Evolutionary conservation across 1,140 invertebrate genomes (phyloP).

Genomic region (Andrena cerasifolii): DNA sequence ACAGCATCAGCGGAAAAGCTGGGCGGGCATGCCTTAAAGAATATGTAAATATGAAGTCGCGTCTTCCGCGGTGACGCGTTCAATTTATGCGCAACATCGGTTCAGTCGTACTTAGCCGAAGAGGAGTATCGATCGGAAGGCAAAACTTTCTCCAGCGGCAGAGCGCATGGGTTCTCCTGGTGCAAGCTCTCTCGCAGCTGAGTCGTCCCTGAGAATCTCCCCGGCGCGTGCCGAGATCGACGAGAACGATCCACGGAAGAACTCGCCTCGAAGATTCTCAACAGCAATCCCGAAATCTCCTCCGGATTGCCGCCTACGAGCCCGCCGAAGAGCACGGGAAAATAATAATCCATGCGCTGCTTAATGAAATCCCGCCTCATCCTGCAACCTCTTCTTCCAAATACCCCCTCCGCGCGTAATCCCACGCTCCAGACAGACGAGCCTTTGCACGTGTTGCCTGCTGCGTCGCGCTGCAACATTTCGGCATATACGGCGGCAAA

Average conservation of each 20-base stretch:
- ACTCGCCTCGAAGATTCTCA: neutral
- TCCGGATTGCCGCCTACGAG: neutral
- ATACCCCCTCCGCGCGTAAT: conserved; percentile 15
- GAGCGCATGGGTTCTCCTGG: neutral
- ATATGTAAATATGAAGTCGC: conserved; percentile 9
- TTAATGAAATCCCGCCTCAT: conserved; percentile 7
- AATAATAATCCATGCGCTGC: neutral
- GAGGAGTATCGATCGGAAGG: neutral
- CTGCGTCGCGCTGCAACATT: conserved; percentile 4
- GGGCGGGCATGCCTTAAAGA: neutral
- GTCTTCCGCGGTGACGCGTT: neutral
- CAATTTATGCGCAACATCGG: neutral
- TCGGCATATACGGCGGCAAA: neutral
- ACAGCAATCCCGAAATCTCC: neutral
- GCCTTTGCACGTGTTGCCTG: conserved; percentile 9
- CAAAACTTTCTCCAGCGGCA: neutral
- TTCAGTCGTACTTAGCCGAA: neutral
- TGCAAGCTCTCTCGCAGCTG: neutral
- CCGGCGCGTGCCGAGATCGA: neutral
- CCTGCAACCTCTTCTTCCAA: neutral
- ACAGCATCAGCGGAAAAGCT: neutral
- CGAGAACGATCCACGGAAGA: too few species aligned
- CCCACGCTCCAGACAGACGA: neutral
- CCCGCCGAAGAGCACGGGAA: neutral
- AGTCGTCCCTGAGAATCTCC: neutral